A percentile compares a stretch with the other conserved stretches of the same genome.
Conservation (phyloP, 2,113 vertebrate species). For the Hyperopisus bebe region DNA sequence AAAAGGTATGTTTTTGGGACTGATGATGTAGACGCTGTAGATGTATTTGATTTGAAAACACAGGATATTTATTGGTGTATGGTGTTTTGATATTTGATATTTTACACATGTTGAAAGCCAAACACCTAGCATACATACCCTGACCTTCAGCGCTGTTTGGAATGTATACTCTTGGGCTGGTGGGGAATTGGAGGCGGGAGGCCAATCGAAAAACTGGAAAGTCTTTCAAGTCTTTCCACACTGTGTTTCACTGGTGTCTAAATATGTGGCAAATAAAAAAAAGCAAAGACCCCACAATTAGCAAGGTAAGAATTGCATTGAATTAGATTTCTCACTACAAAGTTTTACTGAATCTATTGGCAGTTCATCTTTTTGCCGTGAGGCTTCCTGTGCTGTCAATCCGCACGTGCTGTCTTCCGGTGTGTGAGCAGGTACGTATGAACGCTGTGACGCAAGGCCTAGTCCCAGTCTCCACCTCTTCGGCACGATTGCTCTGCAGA, state of each 20-base stretch:
- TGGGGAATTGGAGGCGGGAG: constrained; percentile 34
- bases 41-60: background rate
- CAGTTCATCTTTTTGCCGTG: background rate
- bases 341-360: background rate
- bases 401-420: background rate
- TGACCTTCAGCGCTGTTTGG: constrained; percentile 39
- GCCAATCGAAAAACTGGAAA: constrained; percentile 37
- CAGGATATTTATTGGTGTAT: background rate
- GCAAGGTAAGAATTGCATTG: background rate
- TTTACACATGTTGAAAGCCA: background rate
- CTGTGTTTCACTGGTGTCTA: constrained; percentile 18
- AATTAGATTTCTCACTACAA: background rate
- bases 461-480: background rate
- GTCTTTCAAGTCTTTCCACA: constrained; percentile 32
- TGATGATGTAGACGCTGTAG: background rate
- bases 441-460: background rate
- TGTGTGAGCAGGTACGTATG: too few relatives aligned
- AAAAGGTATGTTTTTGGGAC: background rate
- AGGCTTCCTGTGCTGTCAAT: background rate
- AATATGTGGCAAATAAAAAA: background rate
- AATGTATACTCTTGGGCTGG: constrained; percentile 32
- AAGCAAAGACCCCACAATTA: background rate
- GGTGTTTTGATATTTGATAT: background rate
- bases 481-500: background rate
- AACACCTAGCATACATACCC: background rate